Percentiles rank a stretch among this genome's conserved stretches.
Evolutionary conservation across 2,113 vertebrate species (phyloP).

Genomic region (Sinocyclocheilus maitianheensis): DNA sequence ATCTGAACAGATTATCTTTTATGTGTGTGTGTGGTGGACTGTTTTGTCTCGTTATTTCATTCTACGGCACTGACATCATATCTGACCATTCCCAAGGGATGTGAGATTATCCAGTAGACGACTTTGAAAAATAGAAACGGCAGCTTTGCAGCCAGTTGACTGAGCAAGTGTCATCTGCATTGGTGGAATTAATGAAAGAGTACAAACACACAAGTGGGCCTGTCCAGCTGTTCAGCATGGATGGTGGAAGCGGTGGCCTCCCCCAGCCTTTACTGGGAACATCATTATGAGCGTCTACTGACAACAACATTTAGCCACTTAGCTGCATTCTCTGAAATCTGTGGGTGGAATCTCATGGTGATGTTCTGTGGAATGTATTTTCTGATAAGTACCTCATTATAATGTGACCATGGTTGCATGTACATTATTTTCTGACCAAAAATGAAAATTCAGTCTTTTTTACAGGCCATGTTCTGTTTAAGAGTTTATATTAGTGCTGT

Average conservation of each 20-base stretch:
- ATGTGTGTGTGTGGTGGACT: constrained; percentile 14
- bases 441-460: neutral
- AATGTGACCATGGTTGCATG: neutral
- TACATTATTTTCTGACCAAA: neutral
- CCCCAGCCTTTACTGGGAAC: constrained; percentile 7
- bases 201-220: constrained; percentile 24
- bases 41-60: constrained; percentile 23
- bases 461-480: neutral
- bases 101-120: neutral
- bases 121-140: neutral
- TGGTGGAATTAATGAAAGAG: constrained; percentile 38
- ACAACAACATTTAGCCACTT: constrained; percentile 23
- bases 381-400: neutral
- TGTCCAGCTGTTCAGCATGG: constrained; percentile 48
- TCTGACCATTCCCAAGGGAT: constrained; percentile 23
- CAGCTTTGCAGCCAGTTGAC: neutral
- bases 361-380: neutral
- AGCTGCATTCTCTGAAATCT: neutral
- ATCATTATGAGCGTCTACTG: constrained; percentile 4
- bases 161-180: constrained; percentile 35
- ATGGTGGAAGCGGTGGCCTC: neutral
- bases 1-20: constrained; percentile 33
- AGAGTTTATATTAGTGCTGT: too few species aligned
- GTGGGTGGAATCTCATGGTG: neutral
- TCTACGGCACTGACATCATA: constrained; percentile 24